These are phyloP conservation scores for honey bee (Apis mellifera) DNA, from an alignment of 1,140 invertebrate genomes.

Conservation along the genomic window Amel_HAv3.1 CM009934.2:9056501-9057000, in stretches of 20 bases:
- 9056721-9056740: neutral
- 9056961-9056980: neutral
- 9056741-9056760: neutral
- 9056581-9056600: neutral
- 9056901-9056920: neutral
- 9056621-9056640: constrained; percentile 16
- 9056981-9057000: neutral
- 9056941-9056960: neutral
- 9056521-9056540: neutral
- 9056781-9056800: too few relatives aligned
- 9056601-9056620: constrained; percentile 7
- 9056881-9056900: neutral
- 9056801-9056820: constrained; percentile 2
- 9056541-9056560: neutral
- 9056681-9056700: constrained; percentile 15
- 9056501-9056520: constrained; percentile 10
- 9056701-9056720: neutral
- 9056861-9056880: neutral
- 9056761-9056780: too few relatives aligned
- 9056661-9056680: neutral
- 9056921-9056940: neutral
- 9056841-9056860: neutral
- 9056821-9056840: constrained; percentile 6
- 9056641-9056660: constrained; percentile 2
- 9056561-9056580: neutral